Conservation (phyloP, 2,113 vertebrate species). For the Acrocephalus kingi region DNA sequence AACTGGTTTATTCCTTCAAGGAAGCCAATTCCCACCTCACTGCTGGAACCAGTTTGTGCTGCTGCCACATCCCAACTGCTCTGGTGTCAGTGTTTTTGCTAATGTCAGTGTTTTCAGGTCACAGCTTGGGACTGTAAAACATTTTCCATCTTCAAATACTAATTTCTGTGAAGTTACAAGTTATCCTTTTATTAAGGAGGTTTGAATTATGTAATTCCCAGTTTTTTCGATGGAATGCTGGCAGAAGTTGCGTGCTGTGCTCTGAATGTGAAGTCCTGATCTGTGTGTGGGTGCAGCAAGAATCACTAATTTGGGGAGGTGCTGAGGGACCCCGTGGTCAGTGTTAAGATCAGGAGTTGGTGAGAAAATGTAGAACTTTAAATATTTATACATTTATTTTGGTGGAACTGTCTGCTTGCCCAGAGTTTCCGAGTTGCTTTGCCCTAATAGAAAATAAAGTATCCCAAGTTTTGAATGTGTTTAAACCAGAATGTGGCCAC, state of each 20-base stretch:
- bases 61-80: not conserved
- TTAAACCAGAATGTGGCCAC: not conserved
- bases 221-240: not conserved
- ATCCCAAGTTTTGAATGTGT: not conserved
- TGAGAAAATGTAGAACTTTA: not conserved
- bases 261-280: not conserved
- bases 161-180: not conserved
- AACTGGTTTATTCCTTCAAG: not conserved
- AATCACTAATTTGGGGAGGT: not conserved
- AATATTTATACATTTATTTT: not conserved
- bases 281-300: not conserved
- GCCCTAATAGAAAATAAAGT: not conserved
- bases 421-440: not conserved
- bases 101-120: not conserved
- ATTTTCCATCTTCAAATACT: not conserved
- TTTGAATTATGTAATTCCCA: not conserved
- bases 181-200: not conserved
- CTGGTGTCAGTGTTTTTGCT: not conserved
- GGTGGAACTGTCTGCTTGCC: not conserved
- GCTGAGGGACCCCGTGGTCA: not conserved
- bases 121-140: not conserved
- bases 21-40: not conserved
- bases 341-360: not conserved
- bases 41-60: not conserved
- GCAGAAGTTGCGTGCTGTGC: not conserved